Evolutionary conservation across 1,140 invertebrate species (phyloP).

Genomic region (Eciton burchellii): DNA sequence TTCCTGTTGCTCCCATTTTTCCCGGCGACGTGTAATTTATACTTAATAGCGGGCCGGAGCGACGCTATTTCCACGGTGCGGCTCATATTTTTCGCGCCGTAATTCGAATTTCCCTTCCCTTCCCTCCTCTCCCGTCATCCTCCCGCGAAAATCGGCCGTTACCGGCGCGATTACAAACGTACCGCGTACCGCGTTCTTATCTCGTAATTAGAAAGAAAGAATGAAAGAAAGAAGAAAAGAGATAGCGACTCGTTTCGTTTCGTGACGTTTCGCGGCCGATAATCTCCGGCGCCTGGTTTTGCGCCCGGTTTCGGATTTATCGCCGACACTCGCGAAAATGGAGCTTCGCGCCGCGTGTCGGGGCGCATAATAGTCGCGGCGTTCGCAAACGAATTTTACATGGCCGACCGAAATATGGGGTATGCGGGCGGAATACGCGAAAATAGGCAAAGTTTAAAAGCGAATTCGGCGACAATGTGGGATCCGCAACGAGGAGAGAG

Average conservation of each 20-base stretch:
- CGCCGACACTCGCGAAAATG: conserved; percentile 35
- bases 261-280: neutral
- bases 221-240: too few species aligned
- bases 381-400: conserved; percentile 50
- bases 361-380: conserved; percentile 33
- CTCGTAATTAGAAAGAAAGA: conserved; percentile 69
- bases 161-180: conserved; percentile 59
- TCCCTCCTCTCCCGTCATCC: too few species aligned
- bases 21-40: conserved; percentile 68
- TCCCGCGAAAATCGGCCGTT: conserved; percentile 64
- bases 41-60: conserved; percentile 67
- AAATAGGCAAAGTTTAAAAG: conserved; percentile 59
- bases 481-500: conserved; percentile 46
- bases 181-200: conserved; percentile 62
- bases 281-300: too few species aligned
- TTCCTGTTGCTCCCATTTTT: conserved; percentile 19
- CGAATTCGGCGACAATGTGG: conserved; percentile 53
- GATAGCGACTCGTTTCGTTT: too few species aligned
- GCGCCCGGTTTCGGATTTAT: conserved; percentile 38
- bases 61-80: conserved; percentile 52
- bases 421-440: conserved; percentile 33
- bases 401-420: conserved; percentile 38
- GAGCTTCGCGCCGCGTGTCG: conserved; percentile 9
- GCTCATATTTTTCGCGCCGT: conserved; percentile 63
- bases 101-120: conserved; percentile 64